A percentile compares a stretch with the other conserved stretches of the same genome.
phyloP scores from a whole-genome alignment of 2,888 invertebrate genomes.

The Conomelus anceps region DNA sequence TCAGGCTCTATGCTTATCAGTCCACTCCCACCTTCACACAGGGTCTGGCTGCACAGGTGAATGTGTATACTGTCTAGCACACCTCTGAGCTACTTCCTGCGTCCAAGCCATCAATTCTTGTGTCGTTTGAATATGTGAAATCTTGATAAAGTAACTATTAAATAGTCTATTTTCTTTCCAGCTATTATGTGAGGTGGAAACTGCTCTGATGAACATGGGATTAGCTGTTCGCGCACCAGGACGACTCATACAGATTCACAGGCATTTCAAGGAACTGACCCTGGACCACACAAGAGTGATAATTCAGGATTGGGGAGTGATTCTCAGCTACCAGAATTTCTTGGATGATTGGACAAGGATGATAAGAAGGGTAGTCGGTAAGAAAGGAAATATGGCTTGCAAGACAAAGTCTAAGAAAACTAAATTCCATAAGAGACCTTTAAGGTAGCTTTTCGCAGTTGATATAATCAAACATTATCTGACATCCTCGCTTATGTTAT shows the following conservation, averaged over 20 bases:
- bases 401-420: conserved; percentile 20
- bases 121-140: background rate
- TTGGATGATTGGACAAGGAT: conserved; percentile 48
- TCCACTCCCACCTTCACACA: no score
- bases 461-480: background rate
- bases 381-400: conserved; percentile 30
- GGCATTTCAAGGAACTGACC: conserved; percentile 20
- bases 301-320: conserved; percentile 55
- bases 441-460: background rate
- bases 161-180: conserved; percentile 31
- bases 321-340: conserved; percentile 52
- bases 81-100: no score
- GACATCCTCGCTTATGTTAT: background rate
- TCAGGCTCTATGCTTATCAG: no score
- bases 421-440: background rate
- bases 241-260: conserved; percentile 16
- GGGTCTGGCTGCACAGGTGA: no score
- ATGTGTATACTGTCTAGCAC: no score
- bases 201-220: conserved; percentile 47
- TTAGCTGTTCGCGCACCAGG: conserved; percentile 39
- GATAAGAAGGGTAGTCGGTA: conserved; percentile 31
- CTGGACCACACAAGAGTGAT: conserved; percentile 49
- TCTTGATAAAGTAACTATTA: background rate
- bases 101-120: no score
- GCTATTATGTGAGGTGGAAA: conserved; percentile 54